A percentile compares a stretch with the other conserved stretches of the same genome.
Evolutionary conservation across 1,140 invertebrate genomes (phyloP).

Genomic region (Pissodes strobi): DNA sequence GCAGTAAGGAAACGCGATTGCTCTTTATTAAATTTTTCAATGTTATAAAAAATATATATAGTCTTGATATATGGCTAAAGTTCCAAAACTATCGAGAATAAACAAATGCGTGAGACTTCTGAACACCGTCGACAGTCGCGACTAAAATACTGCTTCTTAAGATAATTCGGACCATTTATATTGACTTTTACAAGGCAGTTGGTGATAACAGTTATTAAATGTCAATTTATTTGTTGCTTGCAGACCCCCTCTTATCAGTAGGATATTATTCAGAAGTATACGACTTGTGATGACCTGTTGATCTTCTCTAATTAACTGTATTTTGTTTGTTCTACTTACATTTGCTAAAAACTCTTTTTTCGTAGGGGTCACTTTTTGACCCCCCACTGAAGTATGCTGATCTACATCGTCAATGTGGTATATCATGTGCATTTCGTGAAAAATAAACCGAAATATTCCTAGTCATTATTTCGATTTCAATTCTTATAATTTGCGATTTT

Average conservation of each 20-base stretch:
- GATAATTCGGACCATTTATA: constrained; percentile 23
- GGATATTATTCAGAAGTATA: constrained; percentile 19
- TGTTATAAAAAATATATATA: too few relatives aligned
- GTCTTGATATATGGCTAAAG: too few relatives aligned
- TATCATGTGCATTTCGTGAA: constrained; percentile 5
- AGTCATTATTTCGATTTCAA: not conserved
- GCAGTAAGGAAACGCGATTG: not conserved
- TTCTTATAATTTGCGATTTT: too few relatives aligned
- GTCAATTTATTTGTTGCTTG: constrained; percentile 15
- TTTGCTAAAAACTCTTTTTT: constrained; percentile 34
- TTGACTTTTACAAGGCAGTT: constrained; percentile 2
- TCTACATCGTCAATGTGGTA: constrained; percentile 29
- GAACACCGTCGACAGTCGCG: not conserved
- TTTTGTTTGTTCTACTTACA: constrained; percentile 26
- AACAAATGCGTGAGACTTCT: not conserved
- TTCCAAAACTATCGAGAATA: too few relatives aligned
- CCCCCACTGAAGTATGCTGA: not conserved
- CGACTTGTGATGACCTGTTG: constrained; percentile 16
- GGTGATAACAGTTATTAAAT: constrained; percentile 18
- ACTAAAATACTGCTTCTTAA: constrained; percentile 2
- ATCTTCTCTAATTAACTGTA: constrained; percentile 19
- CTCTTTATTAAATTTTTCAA: too few relatives aligned
- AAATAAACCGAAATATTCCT: not conserved
- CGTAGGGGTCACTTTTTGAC: constrained; percentile 11
- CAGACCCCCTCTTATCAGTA: constrained; percentile 29